Conservation (phyloP, 2,797 vertebrate genomes). For the Oreortyx pictus region DNA sequence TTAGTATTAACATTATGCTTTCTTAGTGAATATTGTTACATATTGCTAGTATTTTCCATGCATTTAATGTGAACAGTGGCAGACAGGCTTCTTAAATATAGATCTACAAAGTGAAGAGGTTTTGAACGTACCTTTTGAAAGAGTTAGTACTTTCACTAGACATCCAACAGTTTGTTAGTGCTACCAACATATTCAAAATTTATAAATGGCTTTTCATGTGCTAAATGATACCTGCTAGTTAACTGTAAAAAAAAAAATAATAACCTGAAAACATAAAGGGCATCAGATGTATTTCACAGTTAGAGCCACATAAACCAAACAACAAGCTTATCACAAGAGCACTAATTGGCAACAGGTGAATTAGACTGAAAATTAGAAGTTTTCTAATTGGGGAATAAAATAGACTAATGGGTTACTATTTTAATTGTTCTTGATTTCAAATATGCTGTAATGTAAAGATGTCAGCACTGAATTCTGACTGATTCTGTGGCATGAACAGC, state of each 20-base stretch:
- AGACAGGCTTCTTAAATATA: slow-evolving; percentile 35
- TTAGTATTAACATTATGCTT: neutral
- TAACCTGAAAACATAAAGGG: neutral
- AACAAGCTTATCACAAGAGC: neutral
- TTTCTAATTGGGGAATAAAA: neutral
- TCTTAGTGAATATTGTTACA: neutral
- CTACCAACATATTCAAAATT: neutral
- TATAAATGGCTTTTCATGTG: neutral
- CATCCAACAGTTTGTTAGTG: neutral
- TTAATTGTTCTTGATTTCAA: neutral
- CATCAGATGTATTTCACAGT: neutral
- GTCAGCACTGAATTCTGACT: neutral
- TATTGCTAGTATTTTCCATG: slow-evolving; percentile 51
- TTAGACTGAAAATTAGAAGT: neutral
- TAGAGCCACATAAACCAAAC: neutral
- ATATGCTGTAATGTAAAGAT: neutral
- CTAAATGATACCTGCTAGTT: neutral
- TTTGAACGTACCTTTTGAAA: neutral
- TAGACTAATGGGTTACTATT: neutral
- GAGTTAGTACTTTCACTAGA: neutral
- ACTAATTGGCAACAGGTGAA: neutral
- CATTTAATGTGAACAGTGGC: slow-evolving; percentile 21
- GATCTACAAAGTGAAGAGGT: neutral
- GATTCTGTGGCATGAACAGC: neutral
- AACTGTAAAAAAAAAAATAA: neutral